Base-by-base conservation (phyloP, 2,888 invertebrate species). In the Drosophila cognata region DNA sequence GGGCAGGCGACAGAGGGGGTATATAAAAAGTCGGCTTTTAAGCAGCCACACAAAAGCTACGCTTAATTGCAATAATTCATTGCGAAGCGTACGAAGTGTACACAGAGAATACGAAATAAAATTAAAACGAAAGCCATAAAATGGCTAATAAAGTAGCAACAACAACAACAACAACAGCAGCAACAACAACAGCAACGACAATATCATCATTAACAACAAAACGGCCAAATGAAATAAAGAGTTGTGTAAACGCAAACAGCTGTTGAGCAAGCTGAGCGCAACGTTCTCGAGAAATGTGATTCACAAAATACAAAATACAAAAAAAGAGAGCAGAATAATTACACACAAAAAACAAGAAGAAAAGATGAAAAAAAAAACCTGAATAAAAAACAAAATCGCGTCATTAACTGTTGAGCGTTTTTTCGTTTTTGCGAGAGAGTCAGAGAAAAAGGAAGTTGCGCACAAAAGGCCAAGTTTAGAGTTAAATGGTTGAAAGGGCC, bases 51-150 rank as follows among this genome's bases (percentile, higher is more conserved):
- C 83, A 88, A 85, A 71, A 78, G 67, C 71, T 74, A 77, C 74
- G 83, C 81, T 85, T 89, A 89, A 89, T 89, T 89, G 88, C 88
- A 89, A 89, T 89, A 87, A 80, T 85, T 88, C 84, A 86, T 82
- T 85, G 79, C 80, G 78, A 74, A 73, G 75, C 84, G 56, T 28
- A 36, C 36, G 51, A 73, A 71, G 51, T 51, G 59, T 70, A 68
- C 35, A 61, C 46, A 56, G 50, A 79, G 52, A 61, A 71, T 66
- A 65, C 69, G 69, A 76, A 60, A 73, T 61, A 74, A 79, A 81
- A 78, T 75, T 72, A 74, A 79, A 86, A 79, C 75, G 73, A 84
- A 80, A 84, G 69, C 76, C 76, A 74, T 82, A 87, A 86, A 88
- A 80, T 82, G 71, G 81, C 80, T 73, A 85, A 85, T 85, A 85